phyloP scores from a whole-genome alignment of 1,140 invertebrate genomes.

The Drosophila neocordata region DNA sequence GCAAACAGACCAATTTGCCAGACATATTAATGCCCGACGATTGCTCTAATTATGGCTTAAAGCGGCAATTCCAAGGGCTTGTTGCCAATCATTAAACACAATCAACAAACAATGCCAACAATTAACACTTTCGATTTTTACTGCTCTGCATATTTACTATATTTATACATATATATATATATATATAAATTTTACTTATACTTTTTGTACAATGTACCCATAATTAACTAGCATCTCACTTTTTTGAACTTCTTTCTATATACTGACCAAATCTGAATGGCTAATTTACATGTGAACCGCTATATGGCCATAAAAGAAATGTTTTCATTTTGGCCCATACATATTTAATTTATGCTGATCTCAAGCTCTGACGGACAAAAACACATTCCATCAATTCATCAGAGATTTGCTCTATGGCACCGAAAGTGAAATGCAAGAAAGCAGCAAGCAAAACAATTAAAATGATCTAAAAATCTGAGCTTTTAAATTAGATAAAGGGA shows the following conservation, averaged over 20 bases:
- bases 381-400: constrained; percentile 68
- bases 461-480: constrained; percentile 72
- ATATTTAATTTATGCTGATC: constrained; percentile 60
- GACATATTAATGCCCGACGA: constrained; percentile 22
- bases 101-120: constrained; percentile 43
- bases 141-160: constrained; percentile 13
- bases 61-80: constrained; percentile 12
- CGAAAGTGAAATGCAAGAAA: constrained; percentile 67
- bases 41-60: constrained; percentile 66
- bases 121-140: constrained; percentile 73
- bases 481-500: constrained; percentile 75
- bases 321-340: constrained; percentile 63
- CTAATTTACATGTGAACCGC: constrained; percentile 75
- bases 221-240: constrained; percentile 71
- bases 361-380: constrained; percentile 31
- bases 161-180: too few species aligned
- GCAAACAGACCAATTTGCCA: constrained; percentile 47
- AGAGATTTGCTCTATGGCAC: constrained; percentile 52
- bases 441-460: constrained; percentile 62
- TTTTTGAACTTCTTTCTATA: constrained; percentile 39
- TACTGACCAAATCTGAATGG: constrained; percentile 10
- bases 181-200: constrained; percentile 20
- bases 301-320: constrained; percentile 74
- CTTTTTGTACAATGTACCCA: constrained; percentile 45
- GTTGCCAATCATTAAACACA: constrained; percentile 31